Base-by-base conservation (phyloP, 2,888 invertebrate species). In the Sisyra nigra region DNA sequence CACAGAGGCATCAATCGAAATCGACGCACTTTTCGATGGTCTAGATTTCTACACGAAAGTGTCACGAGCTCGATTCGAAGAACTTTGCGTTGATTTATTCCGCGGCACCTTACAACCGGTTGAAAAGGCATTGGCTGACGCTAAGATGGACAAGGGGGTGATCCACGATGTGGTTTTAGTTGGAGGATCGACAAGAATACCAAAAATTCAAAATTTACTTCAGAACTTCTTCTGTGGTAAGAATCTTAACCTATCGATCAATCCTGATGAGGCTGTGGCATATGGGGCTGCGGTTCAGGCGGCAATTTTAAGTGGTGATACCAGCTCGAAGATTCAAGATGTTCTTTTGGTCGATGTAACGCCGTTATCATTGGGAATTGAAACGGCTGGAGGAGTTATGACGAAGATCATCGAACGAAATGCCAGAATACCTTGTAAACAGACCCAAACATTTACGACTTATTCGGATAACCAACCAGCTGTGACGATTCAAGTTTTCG, bases 311-410 rank as follows among this genome's bases (percentile, higher is more conserved):
- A 58, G 51, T 44, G 59, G 60, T 9, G 58, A 57, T 40, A 73
- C 72, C 3, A 80, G 84, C 55, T 67, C 75, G 3, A 72, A 69
- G 61, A 82, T 87, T 50, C 80, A 83, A 57, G 86, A 80, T 53
- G 74, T 80, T 1, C 62, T 80, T 0, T 59, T 81, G 9, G 74
- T 80, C 0, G 80, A 81, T 54, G 78, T 80, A 1, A 68, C 77
- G 0, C 76, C 71, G 50, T 61, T 82, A 14, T 81, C 81, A 0
- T 65, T 82, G 39, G 81, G 81, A 30, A 81, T 82, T 46, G 86
- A 87, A 59, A 82, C 81, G 0, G 81, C 81, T 15, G 82, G 81
- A 11, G 81, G 84, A n/a, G 80, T 84, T 2, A 83, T 85, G 83
- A 64, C 68, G 13, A 72, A 71, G 49, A 66, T 75, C 45, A 65